Evolutionary conservation across 2,113 vertebrate species (phyloP).

Genomic region (Ctenomys sociabilis): DNA sequence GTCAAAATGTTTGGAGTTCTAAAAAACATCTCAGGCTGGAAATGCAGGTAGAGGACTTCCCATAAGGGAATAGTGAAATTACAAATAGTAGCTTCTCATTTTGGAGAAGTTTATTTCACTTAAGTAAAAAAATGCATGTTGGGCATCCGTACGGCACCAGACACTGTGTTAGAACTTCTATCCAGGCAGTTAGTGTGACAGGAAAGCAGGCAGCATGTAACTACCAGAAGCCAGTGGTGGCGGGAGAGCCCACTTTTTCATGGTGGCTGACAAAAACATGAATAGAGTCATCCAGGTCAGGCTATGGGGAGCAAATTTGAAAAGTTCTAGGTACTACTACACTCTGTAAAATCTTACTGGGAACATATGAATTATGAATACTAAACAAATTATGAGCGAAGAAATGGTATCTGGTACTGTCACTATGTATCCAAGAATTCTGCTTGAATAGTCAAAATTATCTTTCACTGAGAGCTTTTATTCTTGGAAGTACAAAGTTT

Average conservation of each 20-base stretch:
- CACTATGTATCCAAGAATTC: conserved; percentile 21
- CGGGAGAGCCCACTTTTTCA: neutral
- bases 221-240: neutral
- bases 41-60: neutral
- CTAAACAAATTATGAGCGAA: conserved; percentile 1
- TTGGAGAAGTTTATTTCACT: conserved; percentile 6
- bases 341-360: conserved; percentile 17
- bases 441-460: conserved; percentile 21
- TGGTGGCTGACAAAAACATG: conserved; percentile 23
- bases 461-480: conserved; percentile 11
- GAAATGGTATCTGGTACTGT: neutral
- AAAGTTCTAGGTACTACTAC: conserved; percentile 23
- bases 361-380: conserved; percentile 35
- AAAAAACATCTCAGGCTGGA: conserved; percentile 19
- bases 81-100: conserved; percentile 36
- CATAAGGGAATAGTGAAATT: conserved; percentile 36
- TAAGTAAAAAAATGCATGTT: neutral
- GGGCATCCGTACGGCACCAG: neutral
- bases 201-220: neutral
- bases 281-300: neutral
- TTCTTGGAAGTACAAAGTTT: conserved; percentile 47
- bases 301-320: neutral
- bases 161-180: neutral
- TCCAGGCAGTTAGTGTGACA: neutral
- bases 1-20: conserved; percentile 28